Evolutionary conservation across 2,888 invertebrate species (phyloP), one percentile per base, ranked within the genome.

Genomic region (Parascotia fuliginaria): DNA sequence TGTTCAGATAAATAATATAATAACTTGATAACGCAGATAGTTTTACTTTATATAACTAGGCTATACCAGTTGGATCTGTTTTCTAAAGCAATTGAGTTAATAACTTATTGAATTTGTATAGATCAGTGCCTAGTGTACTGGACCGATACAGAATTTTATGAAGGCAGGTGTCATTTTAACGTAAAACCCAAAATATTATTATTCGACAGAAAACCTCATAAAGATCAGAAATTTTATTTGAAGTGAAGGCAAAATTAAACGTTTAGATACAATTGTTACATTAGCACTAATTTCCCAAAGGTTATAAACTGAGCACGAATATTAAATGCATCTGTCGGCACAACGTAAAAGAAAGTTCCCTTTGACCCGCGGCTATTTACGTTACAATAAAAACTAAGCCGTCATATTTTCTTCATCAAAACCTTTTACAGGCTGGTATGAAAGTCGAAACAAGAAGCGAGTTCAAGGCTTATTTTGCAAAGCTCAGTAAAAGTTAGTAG

Each of bases 301-400:
- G 55, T 65, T 64, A 68, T 66, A 75, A 75, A 77, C 65, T 77
- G 73, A 69, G 73, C 75, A 70, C 51, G 57, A 58, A 63, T 75
- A 77, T 77, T 74, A 77, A 65, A 65, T 68, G 61, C 80, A 81
- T 77, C 78, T 81, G 81, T 74, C 61, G 74, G 65, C 57, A 45
- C 60, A 71, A 70, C 67, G 69, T 72, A 77, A 80, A 77, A 77
- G 66, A 76, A 78, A 68, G 55, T 66, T 68, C 41, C 57, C 62
- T 58, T 68, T 62, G 69, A 61, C 67, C 70, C 62, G 65, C 51
- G 60, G 66, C 72, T 71, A 75, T 79, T 74, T 74, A 60, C 67
- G 70, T 78, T 73, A 73, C 76, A 76, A 82, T 81, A 80, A 81
- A 79, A 82, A 73, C 69, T 75, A 71, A 73, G 73, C 66, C 65